Percentiles rank a stretch among this genome's conserved stretches.
Evolutionary conservation across 2,888 invertebrate species (phyloP).

Genomic region (Entomobrya multifasciata): DNA sequence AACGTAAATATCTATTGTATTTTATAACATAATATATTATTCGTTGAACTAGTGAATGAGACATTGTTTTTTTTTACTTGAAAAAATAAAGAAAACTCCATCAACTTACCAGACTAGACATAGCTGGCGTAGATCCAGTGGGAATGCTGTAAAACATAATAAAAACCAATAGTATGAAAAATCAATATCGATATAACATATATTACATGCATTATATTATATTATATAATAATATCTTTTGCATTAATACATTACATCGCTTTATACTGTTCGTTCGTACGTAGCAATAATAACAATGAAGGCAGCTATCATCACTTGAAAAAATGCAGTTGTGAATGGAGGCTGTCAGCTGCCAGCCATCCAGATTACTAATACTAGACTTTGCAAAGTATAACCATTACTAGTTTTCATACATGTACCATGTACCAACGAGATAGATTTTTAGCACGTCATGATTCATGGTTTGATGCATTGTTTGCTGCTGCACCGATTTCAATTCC

Average conservation of each 20-base stretch:
- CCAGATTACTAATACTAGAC: background rate
- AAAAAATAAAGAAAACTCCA: background rate
- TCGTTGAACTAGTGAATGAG: slow-evolving; percentile 12
- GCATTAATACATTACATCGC: no score
- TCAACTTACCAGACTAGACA: slow-evolving; percentile 79
- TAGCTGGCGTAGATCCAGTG: slow-evolving; percentile 79
- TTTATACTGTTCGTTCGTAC: no score
- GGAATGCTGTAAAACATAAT: slow-evolving; percentile 75
- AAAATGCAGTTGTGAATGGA: slow-evolving; percentile 52
- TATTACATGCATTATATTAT: slow-evolving; percentile 11
- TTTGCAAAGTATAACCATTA: no score
- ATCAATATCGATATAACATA: slow-evolving; percentile 48
- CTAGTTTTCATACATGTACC: background rate
- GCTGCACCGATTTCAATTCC: slow-evolving; percentile 40
- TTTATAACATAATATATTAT: slow-evolving; percentile 3
- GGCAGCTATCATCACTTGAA: slow-evolving; percentile 25
- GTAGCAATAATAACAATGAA: slow-evolving; percentile 18
- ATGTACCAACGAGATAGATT: no score
- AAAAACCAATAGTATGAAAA: slow-evolving; percentile 64
- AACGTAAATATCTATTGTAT: no score
- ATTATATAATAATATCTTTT: slow-evolving; percentile 1
- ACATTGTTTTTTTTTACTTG: slow-evolving; percentile 43
- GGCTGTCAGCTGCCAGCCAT: background rate
- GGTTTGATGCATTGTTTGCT: slow-evolving; percentile 35
- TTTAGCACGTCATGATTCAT: slow-evolving; percentile 24